Conservation (phyloP, 1,140 invertebrate species). For the Heliconius hermathena region DNA sequence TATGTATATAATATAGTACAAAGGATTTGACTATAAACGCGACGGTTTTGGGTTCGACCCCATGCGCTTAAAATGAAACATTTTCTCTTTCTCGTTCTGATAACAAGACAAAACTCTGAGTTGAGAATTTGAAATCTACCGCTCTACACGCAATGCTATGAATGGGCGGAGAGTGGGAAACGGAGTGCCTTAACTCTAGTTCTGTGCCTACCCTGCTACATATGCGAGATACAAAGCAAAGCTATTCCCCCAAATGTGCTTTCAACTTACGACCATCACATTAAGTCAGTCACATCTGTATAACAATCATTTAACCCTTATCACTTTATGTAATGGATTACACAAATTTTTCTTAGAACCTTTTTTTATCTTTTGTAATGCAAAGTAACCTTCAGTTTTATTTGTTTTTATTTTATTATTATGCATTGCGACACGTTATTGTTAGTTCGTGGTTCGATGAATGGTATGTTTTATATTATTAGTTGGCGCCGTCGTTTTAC, state of each 20-base stretch:
- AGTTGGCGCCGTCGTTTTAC: too few species aligned
- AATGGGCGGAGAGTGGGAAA: too few species aligned
- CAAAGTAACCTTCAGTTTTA: background rate
- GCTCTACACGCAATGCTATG: too few species aligned
- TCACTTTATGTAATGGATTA: background rate
- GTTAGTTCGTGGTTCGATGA: background rate
- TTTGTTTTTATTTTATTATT: constrained; percentile 5
- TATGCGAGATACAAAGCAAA: background rate
- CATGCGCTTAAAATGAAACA: too few species aligned
- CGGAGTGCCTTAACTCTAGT: background rate
- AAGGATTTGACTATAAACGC: too few species aligned
- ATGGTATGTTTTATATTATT: background rate
- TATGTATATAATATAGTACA: background rate
- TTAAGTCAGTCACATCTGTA: background rate
- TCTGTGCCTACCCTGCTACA: background rate
- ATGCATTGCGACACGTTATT: background rate
- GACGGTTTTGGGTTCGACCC: too few species aligned
- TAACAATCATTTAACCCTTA: background rate
- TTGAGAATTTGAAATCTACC: too few species aligned
- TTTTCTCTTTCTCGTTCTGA: too few species aligned
- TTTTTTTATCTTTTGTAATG: background rate
- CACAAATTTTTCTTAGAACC: background rate
- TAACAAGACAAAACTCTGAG: too few species aligned
- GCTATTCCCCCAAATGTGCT: background rate
- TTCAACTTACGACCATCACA: background rate